phyloP scores from a whole-genome alignment of 2,888 invertebrate species.

The Leptinotarsa tumamoca region DNA sequence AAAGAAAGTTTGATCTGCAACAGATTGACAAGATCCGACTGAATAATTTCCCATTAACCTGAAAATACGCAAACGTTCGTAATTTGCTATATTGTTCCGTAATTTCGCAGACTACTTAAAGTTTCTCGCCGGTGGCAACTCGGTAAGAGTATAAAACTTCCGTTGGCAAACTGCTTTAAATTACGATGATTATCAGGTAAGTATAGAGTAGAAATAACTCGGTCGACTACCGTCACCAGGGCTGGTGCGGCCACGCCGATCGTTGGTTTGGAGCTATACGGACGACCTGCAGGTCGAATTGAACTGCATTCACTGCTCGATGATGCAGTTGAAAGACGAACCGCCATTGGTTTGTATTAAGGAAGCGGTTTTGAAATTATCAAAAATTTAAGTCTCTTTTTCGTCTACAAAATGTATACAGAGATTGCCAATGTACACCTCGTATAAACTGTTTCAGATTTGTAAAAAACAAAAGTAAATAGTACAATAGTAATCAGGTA shows the following conservation, averaged over 20 bases:
- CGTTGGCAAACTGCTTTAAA: slow-evolving; percentile 53
- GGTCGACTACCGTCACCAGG: slow-evolving; percentile 42
- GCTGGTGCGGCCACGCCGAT: slow-evolving; percentile 2
- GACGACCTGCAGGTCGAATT: neutral
- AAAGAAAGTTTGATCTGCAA: neutral
- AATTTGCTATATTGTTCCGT: slow-evolving; percentile 22
- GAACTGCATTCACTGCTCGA: neutral
- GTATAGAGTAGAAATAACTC: slow-evolving; percentile 46
- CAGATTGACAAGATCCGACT: slow-evolving; percentile 15
- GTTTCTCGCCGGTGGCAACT: slow-evolving; percentile 41
- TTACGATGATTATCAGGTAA: slow-evolving; percentile 52
- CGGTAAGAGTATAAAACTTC: slow-evolving; percentile 49
- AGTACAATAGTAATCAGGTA: too few relatives aligned
- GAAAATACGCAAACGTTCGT: slow-evolving; percentile 17
- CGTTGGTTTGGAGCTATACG: neutral
- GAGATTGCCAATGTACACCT: too few relatives aligned
- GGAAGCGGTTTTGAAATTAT: too few relatives aligned
- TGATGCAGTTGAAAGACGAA: neutral
- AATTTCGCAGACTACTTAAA: slow-evolving; percentile 33
- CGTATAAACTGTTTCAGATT: too few relatives aligned
- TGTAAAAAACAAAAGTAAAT: too few relatives aligned
- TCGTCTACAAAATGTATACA: too few relatives aligned
- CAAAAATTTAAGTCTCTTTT: too few relatives aligned
- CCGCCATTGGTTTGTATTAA: neutral
- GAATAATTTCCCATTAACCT: slow-evolving; percentile 27